These are phyloP conservation scores for Sphaerophoria rueppellii DNA, from an alignment of 2,888 invertebrate species.

Conservation along the genomic window DNA sequence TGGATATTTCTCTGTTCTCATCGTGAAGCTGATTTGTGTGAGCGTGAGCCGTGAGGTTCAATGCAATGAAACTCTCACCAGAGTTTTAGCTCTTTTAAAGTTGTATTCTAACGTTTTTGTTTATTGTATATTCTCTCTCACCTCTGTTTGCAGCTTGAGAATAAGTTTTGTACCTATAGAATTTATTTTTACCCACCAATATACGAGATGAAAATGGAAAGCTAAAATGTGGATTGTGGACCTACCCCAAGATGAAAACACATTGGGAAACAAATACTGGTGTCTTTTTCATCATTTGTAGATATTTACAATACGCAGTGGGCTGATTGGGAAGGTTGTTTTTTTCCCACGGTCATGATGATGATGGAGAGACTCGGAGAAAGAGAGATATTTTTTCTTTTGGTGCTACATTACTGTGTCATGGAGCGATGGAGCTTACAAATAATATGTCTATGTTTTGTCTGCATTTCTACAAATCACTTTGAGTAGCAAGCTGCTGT, in stretches of 20 bases:
- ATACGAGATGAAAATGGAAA: slow-evolving; percentile 14
- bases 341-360: slow-evolving; percentile 35
- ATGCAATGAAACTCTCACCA: slow-evolving; percentile 53
- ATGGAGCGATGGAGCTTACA: slow-evolving; percentile 5
- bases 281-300: slow-evolving; percentile 28
- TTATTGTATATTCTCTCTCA: no score
- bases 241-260: slow-evolving; percentile 47
- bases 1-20: slow-evolving; percentile 23
- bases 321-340: slow-evolving; percentile 19
- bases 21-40: slow-evolving; percentile 10
- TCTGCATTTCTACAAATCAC: slow-evolving; percentile 17
- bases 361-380: not conserved
- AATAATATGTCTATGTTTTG: slow-evolving; percentile 32
- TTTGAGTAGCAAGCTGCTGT: not conserved
- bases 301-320: not conserved
- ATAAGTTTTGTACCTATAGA: no score
- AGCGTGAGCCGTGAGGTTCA: slow-evolving; percentile 42
- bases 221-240: slow-evolving; percentile 47
- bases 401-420: not conserved
- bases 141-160: no score
- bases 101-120: not conserved
- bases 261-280: slow-evolving; percentile 41
- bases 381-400: not conserved
- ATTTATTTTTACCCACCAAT: no score
- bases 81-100: not conserved